Evolutionary conservation across 2,113 vertebrate species (phyloP).

Genomic region (Glaucomys volans): DNA sequence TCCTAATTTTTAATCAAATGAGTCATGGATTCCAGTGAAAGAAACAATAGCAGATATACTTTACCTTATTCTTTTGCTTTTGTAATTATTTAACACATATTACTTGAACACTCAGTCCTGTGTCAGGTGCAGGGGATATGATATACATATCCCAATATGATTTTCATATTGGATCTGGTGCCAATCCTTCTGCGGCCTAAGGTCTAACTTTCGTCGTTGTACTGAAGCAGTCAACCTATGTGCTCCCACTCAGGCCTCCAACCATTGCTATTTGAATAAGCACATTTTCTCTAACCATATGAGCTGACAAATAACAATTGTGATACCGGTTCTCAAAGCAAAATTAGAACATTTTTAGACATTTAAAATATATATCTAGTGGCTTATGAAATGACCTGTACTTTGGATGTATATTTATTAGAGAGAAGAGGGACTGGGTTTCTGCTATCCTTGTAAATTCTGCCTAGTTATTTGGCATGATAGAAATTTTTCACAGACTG

Average conservation of each 20-base stretch:
- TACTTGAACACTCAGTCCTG: not conserved
- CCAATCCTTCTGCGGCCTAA: not conserved
- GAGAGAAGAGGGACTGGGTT: not conserved
- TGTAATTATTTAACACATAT: not conserved
- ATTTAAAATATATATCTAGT: constrained; percentile 5
- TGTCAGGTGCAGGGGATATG: too few species aligned
- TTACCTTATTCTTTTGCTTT: not conserved
- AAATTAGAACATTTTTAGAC: constrained; percentile 20
- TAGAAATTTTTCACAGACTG: constrained; percentile 67
- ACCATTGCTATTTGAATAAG: not conserved
- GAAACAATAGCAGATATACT: not conserved
- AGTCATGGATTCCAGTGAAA: not conserved
- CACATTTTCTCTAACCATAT: not conserved
- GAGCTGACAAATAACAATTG: not conserved
- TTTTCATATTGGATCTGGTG: not conserved
- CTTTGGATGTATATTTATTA: constrained; percentile 45
- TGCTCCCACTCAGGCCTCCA: not conserved
- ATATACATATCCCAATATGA: too few species aligned
- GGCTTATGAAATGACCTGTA: not conserved
- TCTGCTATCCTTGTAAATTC: constrained; percentile 68
- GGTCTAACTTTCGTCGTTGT: not conserved
- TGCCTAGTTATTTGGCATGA: constrained; percentile 58
- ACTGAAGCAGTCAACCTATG: not conserved
- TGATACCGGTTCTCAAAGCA: not conserved
- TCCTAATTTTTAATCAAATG: not conserved